phyloP scores from a whole-genome alignment of 2,888 invertebrate species.

The Cantharis lateralis region DNA sequence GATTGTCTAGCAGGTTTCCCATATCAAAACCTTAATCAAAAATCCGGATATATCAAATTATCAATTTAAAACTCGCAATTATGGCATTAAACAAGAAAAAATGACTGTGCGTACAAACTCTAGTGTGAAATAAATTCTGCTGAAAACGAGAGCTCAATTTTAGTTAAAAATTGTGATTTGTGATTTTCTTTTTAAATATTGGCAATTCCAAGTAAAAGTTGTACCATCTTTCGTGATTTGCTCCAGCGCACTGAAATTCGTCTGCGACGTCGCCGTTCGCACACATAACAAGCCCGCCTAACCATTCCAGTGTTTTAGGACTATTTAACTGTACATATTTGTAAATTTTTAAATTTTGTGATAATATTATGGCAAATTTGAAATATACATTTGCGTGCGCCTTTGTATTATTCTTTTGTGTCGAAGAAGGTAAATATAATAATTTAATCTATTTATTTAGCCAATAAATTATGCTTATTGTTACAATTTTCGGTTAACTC shows the following conservation, averaged over 20 bases:
- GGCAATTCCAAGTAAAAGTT: not conserved
- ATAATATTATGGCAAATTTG: constrained; percentile 19
- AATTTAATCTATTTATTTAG: not conserved
- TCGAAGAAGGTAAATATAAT: constrained; percentile 55
- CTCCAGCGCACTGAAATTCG: constrained; percentile 30
- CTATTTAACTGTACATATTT: constrained; percentile 29
- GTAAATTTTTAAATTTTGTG: constrained; percentile 23
- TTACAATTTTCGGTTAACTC: not conserved
- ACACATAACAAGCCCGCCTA: constrained; percentile 13
- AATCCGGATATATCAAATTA: constrained; percentile 22
- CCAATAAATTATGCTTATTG: not conserved
- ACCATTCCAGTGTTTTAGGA: constrained; percentile 23
- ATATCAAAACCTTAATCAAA: constrained; percentile 11
- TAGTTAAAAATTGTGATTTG: not conserved
- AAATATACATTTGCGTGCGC: constrained; percentile 30
- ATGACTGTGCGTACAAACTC: not conserved
- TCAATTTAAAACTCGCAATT: constrained; percentile 15
- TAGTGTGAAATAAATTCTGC: not conserved
- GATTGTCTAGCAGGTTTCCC: constrained; percentile 3
- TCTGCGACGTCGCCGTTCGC: constrained; percentile 19
- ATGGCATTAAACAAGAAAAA: not conserved
- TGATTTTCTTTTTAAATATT: not conserved
- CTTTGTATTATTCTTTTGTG: constrained; percentile 52
- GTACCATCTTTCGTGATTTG: not conserved
- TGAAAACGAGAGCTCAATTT: not conserved